Evolutionary conservation across 35 echinoderm and acorn worm genomes (phyloP).

Genomic region (Eucidaris tribuloides): DNA sequence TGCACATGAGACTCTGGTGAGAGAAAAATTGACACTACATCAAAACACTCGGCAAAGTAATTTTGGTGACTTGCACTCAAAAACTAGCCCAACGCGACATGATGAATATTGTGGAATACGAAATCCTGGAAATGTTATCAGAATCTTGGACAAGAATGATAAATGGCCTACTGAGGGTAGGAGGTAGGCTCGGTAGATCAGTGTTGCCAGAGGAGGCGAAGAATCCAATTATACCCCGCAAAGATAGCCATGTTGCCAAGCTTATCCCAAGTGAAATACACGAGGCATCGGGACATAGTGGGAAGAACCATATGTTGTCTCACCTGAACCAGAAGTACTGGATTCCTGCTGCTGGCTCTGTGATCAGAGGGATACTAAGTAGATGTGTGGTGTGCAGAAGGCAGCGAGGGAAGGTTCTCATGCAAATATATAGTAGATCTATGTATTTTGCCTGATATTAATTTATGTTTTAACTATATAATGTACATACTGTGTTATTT

Average conservation of each 20-base stretch:
- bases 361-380: conserved; percentile 3
- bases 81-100: too few relatives aligned
- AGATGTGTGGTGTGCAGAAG: conserved; percentile 19
- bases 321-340: conserved; percentile 29
- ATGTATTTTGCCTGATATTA: too few relatives aligned
- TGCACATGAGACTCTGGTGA: too few relatives aligned
- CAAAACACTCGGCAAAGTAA: too few relatives aligned
- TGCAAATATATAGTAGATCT: too few relatives aligned
- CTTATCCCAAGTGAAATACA: conserved; percentile 29
- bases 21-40: too few relatives aligned
- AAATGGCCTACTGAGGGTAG: conserved; percentile 25
- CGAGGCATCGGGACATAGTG: conserved; percentile 3
- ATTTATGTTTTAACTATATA: too few relatives aligned
- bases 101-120: too few relatives aligned
- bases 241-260: not conserved
- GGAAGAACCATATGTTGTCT: conserved; percentile 17
- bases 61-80: too few relatives aligned
- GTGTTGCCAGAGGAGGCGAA: conserved; percentile 13
- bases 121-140: too few relatives aligned
- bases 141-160: too few relatives aligned
- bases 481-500: too few relatives aligned
- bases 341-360: conserved; percentile 11
- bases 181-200: conserved; percentile 30
- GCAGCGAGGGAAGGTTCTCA: not conserved
- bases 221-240: conserved; percentile 14